phyloP scores from a whole-genome alignment of 2,113 vertebrate species.

The Clarias gariepinus region DNA sequence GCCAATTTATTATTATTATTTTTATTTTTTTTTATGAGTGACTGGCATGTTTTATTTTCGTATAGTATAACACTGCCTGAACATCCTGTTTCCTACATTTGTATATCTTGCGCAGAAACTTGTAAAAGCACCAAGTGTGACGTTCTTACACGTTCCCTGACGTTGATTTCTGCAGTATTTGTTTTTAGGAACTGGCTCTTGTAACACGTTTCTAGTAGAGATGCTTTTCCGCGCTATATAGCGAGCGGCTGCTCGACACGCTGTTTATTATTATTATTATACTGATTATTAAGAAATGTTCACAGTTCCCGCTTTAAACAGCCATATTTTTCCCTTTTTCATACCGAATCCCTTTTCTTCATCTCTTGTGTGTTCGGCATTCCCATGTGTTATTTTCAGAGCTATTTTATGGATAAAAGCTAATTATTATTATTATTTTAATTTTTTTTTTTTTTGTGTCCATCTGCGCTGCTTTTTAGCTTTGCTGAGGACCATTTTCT shows the following conservation, averaged over 20 bases:
- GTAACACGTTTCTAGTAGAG: not conserved
- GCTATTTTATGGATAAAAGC: not conserved
- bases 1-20: not conserved
- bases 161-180: not conserved
- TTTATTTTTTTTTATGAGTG: too few relatives aligned
- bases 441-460: slow-evolving; percentile 37
- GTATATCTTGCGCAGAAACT: not conserved
- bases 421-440: not conserved
- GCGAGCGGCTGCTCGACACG: not conserved
- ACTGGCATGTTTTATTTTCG: not conserved
- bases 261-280: slow-evolving; percentile 4
- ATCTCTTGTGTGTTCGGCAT: not conserved
- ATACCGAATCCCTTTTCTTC: not conserved
- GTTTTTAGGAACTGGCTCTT: not conserved
- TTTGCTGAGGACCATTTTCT: slow-evolving; percentile 82
- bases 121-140: not conserved
- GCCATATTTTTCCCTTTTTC: not conserved
- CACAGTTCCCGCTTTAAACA: not conserved
- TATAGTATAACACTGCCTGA: not conserved
- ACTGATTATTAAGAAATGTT: not conserved
- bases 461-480: slow-evolving; percentile 72
- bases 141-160: not conserved
- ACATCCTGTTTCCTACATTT: not conserved
- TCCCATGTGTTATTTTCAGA: not conserved
- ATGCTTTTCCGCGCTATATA: not conserved